Percentiles rank a stretch among this genome's conserved stretches.
These are phyloP conservation scores for Camponotus fellah DNA, from an alignment of 2,888 invertebrate species.

Conservation along the genomic window DNA sequence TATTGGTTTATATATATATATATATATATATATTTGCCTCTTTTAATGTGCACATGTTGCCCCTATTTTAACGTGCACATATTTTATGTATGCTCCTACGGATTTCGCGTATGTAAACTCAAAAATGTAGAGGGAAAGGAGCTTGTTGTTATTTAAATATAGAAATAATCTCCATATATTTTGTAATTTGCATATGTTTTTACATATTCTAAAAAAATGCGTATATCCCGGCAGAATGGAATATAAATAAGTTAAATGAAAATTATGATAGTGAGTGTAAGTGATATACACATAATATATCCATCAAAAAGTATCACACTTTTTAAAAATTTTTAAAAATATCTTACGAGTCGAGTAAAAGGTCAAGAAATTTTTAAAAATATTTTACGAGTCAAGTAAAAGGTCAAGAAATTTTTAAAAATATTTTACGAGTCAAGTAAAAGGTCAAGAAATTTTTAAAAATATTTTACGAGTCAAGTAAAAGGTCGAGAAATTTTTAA, in stretches of 20 bases:
- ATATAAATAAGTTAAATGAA: slow-evolving; percentile 1
- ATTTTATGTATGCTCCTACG: not conserved
- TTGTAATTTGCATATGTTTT: not conserved
- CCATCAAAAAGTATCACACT: not conserved
- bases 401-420: not conserved
- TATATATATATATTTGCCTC: slow-evolving; percentile 11
- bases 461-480: not conserved
- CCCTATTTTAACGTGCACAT: not conserved
- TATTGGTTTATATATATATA: not conserved
- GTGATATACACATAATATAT: not conserved
- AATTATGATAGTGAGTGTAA: not conserved
- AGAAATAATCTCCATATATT: not conserved
- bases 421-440: not conserved
- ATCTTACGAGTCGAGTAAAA: not conserved
- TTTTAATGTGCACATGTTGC: not conserved
- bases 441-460: not conserved
- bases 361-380: not conserved
- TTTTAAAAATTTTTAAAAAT: not conserved
- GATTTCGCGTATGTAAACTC: not conserved
- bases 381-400: not conserved
- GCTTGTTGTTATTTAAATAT: not conserved
- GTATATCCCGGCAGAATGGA: not conserved
- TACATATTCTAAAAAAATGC: not conserved
- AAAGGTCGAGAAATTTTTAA: not conserved
- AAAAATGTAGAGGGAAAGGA: not conserved